Percentiles rank a stretch among this genome's conserved stretches.
These are phyloP conservation scores for Drosophila miranda DNA, from an alignment of 1,140 invertebrate species.

Conservation along the genomic window DNA sequence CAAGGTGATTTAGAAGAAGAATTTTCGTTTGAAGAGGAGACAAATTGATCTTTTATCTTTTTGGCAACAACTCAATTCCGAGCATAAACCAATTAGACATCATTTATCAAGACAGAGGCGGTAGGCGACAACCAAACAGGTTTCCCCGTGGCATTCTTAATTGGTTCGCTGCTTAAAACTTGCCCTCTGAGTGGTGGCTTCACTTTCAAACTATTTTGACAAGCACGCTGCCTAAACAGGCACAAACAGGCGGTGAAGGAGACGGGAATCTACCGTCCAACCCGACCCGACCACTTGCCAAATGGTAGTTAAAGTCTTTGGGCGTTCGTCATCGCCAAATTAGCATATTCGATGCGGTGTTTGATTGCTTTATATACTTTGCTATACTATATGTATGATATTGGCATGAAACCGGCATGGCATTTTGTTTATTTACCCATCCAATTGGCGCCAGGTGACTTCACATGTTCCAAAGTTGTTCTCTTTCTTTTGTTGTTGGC, in stretches of 20 bases:
- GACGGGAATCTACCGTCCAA: slow-evolving; percentile 11
- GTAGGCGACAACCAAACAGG: slow-evolving; percentile 49
- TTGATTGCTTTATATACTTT: slow-evolving; percentile 24
- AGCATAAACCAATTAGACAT: slow-evolving; percentile 46
- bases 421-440: slow-evolving; percentile 63
- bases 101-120: slow-evolving; percentile 37
- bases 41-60: slow-evolving; percentile 8
- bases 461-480: slow-evolving; percentile 33
- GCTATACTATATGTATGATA: background rate
- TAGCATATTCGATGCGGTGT: slow-evolving; percentile 42
- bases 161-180: slow-evolving; percentile 24
- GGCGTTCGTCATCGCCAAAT: slow-evolving; percentile 66
- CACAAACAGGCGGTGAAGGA: background rate
- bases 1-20: slow-evolving; percentile 33
- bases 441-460: slow-evolving; percentile 72
- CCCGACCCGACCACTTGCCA: slow-evolving; percentile 8
- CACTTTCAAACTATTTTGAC: slow-evolving; percentile 54
- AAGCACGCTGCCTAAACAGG: slow-evolving; percentile 41
- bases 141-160: slow-evolving; percentile 39
- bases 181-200: slow-evolving; percentile 25
- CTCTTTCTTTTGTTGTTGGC: slow-evolving; percentile 4
- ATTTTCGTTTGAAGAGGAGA: slow-evolving; percentile 52
- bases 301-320: slow-evolving; percentile 34
- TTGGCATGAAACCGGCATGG: slow-evolving; percentile 38
- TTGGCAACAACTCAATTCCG: slow-evolving; percentile 36